phyloP scores from a whole-genome alignment of 2,888 invertebrate species.

The Linyphia triangularis region DNA sequence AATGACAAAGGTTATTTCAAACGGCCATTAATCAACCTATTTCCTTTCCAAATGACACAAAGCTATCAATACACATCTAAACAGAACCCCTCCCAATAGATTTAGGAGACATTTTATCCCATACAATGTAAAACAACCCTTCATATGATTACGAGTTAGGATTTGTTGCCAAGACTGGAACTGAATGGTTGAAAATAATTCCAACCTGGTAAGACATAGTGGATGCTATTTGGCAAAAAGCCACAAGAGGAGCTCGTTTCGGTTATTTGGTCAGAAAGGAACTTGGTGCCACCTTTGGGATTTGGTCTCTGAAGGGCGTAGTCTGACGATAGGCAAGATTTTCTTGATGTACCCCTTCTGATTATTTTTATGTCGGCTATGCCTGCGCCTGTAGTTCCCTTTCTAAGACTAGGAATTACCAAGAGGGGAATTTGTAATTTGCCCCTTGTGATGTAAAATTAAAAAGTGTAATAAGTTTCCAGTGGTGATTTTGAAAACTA shows the following conservation, averaged over 20 bases:
- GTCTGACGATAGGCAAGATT: slow-evolving; percentile 49
- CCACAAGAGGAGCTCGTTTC: slow-evolving; percentile 36
- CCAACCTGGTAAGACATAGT: slow-evolving; percentile 14
- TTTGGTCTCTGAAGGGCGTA: slow-evolving; percentile 46
- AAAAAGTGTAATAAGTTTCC: slow-evolving; percentile 29
- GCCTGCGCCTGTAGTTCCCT: slow-evolving; percentile 14
- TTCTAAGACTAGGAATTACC: background rate
- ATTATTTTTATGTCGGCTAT: slow-evolving; percentile 34
- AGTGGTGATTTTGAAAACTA: background rate
- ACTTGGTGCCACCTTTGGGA: slow-evolving; percentile 26
- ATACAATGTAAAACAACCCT: background rate
- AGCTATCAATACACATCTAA: slow-evolving; percentile 11
- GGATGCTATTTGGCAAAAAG: slow-evolving; percentile 1
- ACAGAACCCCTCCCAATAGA: slow-evolving; percentile 25
- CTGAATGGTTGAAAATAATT: slow-evolving; percentile 31
- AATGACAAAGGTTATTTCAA: background rate
- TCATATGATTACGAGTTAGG: background rate
- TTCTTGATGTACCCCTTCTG: slow-evolving; percentile 29
- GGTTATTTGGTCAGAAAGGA: slow-evolving; percentile 5
- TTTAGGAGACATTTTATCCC: slow-evolving; percentile 1
- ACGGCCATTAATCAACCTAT: slow-evolving; percentile 18
- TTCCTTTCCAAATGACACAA: slow-evolving; percentile 6
- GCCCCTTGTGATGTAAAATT: slow-evolving; percentile 21
- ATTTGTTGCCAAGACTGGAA: slow-evolving; percentile 5
- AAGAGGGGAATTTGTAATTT: slow-evolving; percentile 21